A percentile compares a stretch with the other conserved stretches of the same genome.
These are phyloP conservation scores for Dolomedes plantarius DNA, from an alignment of 2,888 invertebrate genomes.

Conservation along the genomic window DNA sequence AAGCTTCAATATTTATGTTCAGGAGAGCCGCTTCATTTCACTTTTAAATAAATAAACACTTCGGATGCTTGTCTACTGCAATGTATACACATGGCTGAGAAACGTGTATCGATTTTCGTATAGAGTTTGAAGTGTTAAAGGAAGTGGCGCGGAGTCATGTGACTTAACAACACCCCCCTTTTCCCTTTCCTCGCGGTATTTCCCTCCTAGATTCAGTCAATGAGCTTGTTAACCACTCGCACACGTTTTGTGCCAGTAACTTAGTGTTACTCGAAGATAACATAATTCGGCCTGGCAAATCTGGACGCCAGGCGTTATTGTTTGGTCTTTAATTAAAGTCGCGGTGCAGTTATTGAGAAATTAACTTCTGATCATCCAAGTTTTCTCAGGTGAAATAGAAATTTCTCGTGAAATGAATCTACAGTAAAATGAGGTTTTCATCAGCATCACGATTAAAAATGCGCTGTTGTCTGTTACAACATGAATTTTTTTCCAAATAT, in stretches of 20 bases:
- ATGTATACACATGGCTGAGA: neutral
- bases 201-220: neutral
- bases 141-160: neutral
- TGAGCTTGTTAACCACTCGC: neutral
- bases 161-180: too few species aligned
- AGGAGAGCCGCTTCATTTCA: neutral
- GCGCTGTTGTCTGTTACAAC: too few species aligned
- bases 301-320: too few species aligned
- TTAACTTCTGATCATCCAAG: too few species aligned
- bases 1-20: neutral
- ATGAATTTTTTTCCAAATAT: too few species aligned
- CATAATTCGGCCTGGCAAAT: too few species aligned
- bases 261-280: neutral
- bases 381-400: too few species aligned
- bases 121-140: neutral
- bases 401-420: too few species aligned
- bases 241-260: neutral
- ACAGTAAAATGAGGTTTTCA: too few species aligned
- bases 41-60: constrained; percentile 29
- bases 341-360: too few species aligned
- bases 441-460: too few species aligned
- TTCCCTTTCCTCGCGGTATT: neutral
- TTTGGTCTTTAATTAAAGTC: too few species aligned
- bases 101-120: neutral
- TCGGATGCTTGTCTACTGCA: neutral